phyloP scores from a whole-genome alignment of 1,140 invertebrate species.

The Drosophila pseudoobscura region DNA sequence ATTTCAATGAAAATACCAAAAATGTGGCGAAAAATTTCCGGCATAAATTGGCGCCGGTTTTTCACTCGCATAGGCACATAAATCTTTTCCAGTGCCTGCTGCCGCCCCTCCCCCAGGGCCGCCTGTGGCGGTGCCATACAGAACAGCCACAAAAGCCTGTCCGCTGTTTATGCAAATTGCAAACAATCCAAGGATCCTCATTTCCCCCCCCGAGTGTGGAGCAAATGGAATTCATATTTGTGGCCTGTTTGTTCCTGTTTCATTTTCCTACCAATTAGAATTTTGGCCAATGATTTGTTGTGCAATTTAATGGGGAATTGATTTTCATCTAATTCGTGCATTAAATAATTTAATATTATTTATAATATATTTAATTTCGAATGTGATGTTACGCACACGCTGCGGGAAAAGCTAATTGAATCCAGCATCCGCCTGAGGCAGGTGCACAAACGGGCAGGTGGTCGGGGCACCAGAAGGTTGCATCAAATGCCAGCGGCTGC shows the following conservation, averaged over 20 bases:
- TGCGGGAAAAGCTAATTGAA: slow-evolving; percentile 6
- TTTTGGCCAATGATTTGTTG: slow-evolving; percentile 44
- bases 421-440: slow-evolving; percentile 9
- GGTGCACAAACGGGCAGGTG: too few relatives aligned
- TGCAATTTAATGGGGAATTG: slow-evolving; percentile 43
- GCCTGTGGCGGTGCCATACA: slow-evolving; percentile 5
- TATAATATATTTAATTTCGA: background rate
- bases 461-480: slow-evolving; percentile 1
- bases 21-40: slow-evolving; percentile 70
- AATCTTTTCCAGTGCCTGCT: slow-evolving; percentile 44
- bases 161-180: slow-evolving; percentile 66
- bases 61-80: slow-evolving; percentile 39
- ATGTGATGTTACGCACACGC: background rate
- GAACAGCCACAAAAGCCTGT: slow-evolving; percentile 28
- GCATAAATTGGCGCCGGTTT: slow-evolving; percentile 61
- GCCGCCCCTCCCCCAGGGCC: background rate
- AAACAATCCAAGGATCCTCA: slow-evolving; percentile 40
- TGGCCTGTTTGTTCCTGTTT: slow-evolving; percentile 36
- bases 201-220: slow-evolving; percentile 37
- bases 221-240: slow-evolving; percentile 57
- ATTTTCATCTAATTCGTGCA: slow-evolving; percentile 16
- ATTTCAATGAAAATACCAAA: slow-evolving; percentile 60
- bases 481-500: slow-evolving; percentile 23
- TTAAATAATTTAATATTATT: slow-evolving; percentile 23
- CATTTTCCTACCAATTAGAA: slow-evolving; percentile 47